Percentiles rank a stretch among this genome's conserved stretches.
Conservation (phyloP, 2,797 vertebrate genomes). For the Pantherophis vulpinus region DNA sequence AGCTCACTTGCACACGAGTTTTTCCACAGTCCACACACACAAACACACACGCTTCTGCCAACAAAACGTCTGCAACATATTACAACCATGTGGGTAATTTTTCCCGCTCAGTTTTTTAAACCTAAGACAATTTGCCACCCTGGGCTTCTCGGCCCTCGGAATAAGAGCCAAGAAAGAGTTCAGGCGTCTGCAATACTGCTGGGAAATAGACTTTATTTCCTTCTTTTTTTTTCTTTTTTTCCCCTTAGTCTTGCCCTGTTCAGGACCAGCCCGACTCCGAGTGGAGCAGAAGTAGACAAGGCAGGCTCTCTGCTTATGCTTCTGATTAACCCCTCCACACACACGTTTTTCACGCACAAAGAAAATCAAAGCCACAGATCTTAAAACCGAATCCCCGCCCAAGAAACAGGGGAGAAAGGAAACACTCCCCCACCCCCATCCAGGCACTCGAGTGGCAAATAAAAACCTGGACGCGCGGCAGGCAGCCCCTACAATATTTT, state of each 20-base stretch:
- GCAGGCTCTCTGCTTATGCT: conserved; percentile 43
- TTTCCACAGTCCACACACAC: neutral
- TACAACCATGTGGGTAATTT: neutral
- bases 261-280: conserved; percentile 15
- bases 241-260: conserved; percentile 25
- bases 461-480: neutral
- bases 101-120: neutral
- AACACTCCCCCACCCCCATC: neutral
- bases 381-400: conserved; percentile 14
- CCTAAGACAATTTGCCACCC: neutral
- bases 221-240: too few species aligned
- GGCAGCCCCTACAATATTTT: neutral
- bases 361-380: conserved; percentile 37
- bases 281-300: conserved; percentile 34
- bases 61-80: neutral
- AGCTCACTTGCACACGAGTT: neutral
- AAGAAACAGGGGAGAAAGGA: conserved; percentile 10
- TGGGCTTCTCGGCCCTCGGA: neutral
- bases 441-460: conserved; percentile 16
- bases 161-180: neutral
- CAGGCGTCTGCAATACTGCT: neutral
- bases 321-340: conserved; percentile 52
- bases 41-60: neutral
- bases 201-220: neutral
- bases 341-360: neutral